Conservation (phyloP, 2,113 vertebrate genomes). For the Dicerorhinus sumatrensis region DNA sequence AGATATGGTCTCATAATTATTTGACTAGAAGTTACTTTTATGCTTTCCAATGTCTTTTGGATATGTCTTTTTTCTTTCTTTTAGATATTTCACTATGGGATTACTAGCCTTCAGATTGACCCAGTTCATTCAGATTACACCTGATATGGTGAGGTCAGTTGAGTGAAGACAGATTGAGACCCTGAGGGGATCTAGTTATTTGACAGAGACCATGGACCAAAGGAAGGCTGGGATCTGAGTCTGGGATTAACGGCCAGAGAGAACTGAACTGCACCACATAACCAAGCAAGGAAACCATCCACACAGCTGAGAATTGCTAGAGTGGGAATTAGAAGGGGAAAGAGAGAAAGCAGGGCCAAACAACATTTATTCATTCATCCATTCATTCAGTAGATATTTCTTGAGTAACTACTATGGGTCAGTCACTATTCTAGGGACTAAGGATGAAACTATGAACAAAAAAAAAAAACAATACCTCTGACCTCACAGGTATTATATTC, state of each 20-base stretch:
- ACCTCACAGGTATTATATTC: background rate
- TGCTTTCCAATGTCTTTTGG: background rate
- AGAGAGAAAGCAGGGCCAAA: background rate
- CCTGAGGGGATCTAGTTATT: background rate
- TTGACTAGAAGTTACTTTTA: constrained; percentile 9
- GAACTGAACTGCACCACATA: background rate
- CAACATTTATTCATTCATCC: background rate
- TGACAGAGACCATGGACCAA: background rate
- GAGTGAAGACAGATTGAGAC: background rate
- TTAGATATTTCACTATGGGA: background rate
- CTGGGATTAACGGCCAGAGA: background rate
- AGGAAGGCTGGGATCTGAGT: background rate
- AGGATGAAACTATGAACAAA: background rate
- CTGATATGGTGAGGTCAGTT: background rate
- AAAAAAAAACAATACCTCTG: background rate
- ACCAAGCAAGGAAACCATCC: background rate
- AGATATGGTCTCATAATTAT: background rate
- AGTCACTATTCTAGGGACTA: background rate
- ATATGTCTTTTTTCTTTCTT: background rate
- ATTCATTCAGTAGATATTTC: background rate
- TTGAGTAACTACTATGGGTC: background rate
- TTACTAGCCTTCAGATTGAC: background rate
- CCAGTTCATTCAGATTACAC: background rate
- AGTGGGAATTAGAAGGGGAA: background rate
- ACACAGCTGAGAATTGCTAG: no score